Conservation (phyloP, 2,797 vertebrate genomes). For the Molossus molossus region DNA sequence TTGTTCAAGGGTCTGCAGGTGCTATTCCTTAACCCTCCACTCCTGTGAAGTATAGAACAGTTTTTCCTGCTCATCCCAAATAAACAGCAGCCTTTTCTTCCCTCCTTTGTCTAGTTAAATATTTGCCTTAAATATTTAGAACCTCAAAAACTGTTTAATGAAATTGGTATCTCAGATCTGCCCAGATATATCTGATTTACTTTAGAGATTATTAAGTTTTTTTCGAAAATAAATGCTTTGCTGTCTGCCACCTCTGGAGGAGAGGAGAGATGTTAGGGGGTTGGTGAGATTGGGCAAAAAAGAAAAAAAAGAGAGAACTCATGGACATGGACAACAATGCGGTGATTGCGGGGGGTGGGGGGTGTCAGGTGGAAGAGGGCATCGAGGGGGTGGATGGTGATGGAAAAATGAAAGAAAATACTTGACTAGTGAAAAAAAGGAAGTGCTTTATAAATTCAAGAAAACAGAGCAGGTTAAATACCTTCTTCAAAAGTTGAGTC, state of each 20-base stretch:
- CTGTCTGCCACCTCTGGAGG: too few species aligned
- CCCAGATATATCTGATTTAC: background rate
- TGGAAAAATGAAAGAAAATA: too few species aligned
- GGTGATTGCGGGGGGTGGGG: too few species aligned
- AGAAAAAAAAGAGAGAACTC: too few species aligned
- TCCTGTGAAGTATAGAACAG: background rate
- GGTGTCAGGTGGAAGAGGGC: too few species aligned
- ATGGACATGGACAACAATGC: too few species aligned
- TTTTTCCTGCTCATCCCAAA: background rate
- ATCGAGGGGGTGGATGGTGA: too few species aligned
- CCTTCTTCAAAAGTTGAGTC: background rate
- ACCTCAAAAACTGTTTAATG: background rate
- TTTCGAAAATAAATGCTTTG: background rate
- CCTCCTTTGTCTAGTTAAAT: background rate
- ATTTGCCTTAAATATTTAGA: background rate
- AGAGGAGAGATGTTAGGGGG: too few species aligned
- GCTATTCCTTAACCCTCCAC: background rate
- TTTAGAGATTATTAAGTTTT: background rate
- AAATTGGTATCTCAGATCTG: constrained; percentile 3
- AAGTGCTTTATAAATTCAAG: constrained; percentile 7
- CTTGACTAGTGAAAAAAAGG: background rate
- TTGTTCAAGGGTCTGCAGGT: background rate
- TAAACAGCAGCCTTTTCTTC: too few species aligned
- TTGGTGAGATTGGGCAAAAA: too few species aligned
- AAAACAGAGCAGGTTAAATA: background rate